These are phyloP conservation scores for Ochropacha duplaris DNA, from an alignment of 2,888 invertebrate genomes.

Conservation along the genomic window DNA sequence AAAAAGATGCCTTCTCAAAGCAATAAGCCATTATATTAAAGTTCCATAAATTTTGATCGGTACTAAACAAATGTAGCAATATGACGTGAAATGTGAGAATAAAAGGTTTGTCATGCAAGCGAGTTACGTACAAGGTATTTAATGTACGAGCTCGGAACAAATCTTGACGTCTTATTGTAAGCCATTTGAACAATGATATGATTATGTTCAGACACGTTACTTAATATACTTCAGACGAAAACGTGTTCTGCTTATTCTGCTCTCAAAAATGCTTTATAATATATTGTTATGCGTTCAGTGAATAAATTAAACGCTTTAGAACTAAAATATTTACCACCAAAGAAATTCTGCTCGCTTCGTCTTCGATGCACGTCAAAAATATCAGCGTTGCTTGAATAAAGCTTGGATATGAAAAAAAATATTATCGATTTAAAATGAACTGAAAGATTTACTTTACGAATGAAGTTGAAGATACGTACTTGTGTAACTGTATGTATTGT, in stretches of 20 bases:
- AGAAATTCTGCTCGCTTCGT: background rate
- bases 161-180: constrained; percentile 1
- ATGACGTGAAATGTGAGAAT: background rate
- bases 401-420: background rate
- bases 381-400: no score
- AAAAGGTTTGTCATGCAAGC: background rate
- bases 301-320: background rate
- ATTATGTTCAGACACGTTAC: constrained; percentile 1
- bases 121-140: constrained; percentile 1
- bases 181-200: background rate
- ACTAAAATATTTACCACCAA: background rate
- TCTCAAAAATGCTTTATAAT: background rate
- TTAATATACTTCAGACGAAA: background rate
- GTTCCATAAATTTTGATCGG: background rate
- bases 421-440: background rate
- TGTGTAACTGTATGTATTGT: no score
- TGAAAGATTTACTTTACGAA: no score
- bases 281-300: background rate
- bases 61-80: background rate
- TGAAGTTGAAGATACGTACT: no score
- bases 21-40: no score
- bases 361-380: background rate
- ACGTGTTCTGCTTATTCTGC: background rate
- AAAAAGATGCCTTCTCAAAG: no score
- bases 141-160: constrained; percentile 1